Percentiles rank a stretch among this genome's conserved stretches.
Evolutionary conservation across 2,797 vertebrate genomes (phyloP).

Genomic region (Typhlichthys subterraneus): DNA sequence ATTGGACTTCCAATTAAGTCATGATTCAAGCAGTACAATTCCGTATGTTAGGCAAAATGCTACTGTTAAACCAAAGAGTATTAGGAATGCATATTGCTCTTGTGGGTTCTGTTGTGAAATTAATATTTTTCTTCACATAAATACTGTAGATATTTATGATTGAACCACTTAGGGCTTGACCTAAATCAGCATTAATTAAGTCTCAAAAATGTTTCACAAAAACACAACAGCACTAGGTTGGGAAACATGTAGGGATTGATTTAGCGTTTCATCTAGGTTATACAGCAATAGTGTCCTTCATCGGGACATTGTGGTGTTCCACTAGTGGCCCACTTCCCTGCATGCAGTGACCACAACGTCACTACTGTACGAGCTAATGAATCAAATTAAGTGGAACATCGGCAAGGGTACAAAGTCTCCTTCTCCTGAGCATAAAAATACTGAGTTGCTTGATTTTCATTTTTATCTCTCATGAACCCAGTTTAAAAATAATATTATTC

Average conservation of each 20-base stretch:
- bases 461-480: constrained; percentile 51
- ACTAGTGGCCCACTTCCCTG: constrained; percentile 62
- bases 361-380: constrained; percentile 59
- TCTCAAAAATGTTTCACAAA: no score
- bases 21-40: neutral
- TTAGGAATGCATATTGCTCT: no score
- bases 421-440: constrained; percentile 63
- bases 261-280: constrained; percentile 32
- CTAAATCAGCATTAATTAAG: no score
- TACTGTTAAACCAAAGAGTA: no score
- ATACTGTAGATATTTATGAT: no score
- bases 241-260: constrained; percentile 22
- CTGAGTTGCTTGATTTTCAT: constrained; percentile 23
- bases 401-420: constrained; percentile 61
- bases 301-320: constrained; percentile 51
- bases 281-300: constrained; percentile 37
- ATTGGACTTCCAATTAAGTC: neutral
- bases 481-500: neutral
- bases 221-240: neutral
- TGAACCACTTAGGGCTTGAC: no score
- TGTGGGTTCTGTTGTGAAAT: no score
- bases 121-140: no score
- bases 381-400: constrained; percentile 79
- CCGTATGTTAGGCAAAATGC: no score
- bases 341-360: constrained; percentile 63